Evolutionary conservation across 2,113 vertebrate genomes (phyloP).

Genomic region (Labeo catla): DNA sequence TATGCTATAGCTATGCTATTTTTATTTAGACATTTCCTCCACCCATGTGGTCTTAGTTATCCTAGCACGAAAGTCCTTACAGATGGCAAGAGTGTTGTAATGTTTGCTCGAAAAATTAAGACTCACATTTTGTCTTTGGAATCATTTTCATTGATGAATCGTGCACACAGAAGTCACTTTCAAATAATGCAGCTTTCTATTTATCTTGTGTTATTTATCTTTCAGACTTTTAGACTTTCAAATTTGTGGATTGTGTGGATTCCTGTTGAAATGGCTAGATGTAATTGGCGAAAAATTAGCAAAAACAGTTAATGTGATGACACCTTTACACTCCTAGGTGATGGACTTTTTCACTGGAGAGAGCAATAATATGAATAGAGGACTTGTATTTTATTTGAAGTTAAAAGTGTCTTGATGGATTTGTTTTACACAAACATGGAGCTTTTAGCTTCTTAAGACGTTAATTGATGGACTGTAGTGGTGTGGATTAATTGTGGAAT

Average conservation of each 20-base stretch:
- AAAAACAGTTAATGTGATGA: neutral
- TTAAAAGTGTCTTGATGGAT: no score
- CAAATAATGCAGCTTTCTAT: neutral
- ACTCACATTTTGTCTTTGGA: neutral
- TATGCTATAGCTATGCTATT: constrained; percentile 2
- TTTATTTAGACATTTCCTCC: neutral
- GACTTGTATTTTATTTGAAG: no score
- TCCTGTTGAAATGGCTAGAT: neutral
- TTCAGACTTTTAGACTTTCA: no score
- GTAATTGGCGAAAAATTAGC: neutral
- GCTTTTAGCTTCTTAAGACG: no score
- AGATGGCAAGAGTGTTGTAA: neutral
- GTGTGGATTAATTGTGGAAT: no score
- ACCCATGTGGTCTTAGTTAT: neutral
- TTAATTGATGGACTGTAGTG: no score
- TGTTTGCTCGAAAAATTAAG: neutral
- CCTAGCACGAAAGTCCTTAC: neutral
- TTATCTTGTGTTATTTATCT: no score
- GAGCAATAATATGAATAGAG: no score
- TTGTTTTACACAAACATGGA: no score
- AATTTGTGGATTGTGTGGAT: neutral
- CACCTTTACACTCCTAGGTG: neutral
- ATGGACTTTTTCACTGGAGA: no score
- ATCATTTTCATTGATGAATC: neutral
- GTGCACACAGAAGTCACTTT: neutral